These are phyloP conservation scores for Tholera decimalis DNA, from an alignment of 2,888 invertebrate genomes.

Conservation along the genomic window DNA sequence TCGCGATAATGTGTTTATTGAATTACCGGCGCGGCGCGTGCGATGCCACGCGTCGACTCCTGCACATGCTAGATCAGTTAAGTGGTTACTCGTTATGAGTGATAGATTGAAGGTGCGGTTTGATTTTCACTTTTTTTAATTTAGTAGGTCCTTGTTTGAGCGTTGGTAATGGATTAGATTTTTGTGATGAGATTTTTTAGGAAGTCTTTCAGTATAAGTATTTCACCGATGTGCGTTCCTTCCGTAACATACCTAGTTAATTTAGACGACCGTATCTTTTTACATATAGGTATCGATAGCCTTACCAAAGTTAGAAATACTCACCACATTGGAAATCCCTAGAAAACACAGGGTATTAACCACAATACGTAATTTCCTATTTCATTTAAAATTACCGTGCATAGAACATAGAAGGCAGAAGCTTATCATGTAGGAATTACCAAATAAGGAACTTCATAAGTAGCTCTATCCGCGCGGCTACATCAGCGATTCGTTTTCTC, in stretches of 20 bases:
- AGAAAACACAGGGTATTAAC: background rate
- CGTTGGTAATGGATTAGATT: constrained; percentile 57
- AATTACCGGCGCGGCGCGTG: constrained; percentile 89
- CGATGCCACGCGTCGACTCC: constrained; percentile 77
- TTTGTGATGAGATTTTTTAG: constrained; percentile 34
- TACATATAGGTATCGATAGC: background rate
- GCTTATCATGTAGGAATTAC: background rate
- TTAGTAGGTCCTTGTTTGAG: constrained; percentile 52
- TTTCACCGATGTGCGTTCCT: too few species aligned
- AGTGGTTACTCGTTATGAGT: constrained; percentile 78
- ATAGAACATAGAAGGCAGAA: background rate
- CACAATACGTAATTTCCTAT: background rate
- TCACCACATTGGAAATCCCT: background rate
- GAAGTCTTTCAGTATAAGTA: background rate
- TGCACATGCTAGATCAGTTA: constrained; percentile 77
- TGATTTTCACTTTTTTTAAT: constrained; percentile 60
- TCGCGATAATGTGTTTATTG: constrained; percentile 91
- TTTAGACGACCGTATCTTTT: background rate
- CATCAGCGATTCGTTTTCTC: constrained; percentile 46
- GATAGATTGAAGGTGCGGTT: constrained; percentile 71
- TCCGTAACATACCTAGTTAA: background rate
- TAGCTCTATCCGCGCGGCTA: constrained; percentile 1
- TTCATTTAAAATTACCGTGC: background rate
- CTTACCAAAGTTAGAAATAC: background rate
- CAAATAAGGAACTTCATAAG: background rate